These are phyloP conservation scores for Tympanoctomys barrerae DNA, from an alignment of 2,797 vertebrate genomes.

Conservation along the genomic window DNA sequence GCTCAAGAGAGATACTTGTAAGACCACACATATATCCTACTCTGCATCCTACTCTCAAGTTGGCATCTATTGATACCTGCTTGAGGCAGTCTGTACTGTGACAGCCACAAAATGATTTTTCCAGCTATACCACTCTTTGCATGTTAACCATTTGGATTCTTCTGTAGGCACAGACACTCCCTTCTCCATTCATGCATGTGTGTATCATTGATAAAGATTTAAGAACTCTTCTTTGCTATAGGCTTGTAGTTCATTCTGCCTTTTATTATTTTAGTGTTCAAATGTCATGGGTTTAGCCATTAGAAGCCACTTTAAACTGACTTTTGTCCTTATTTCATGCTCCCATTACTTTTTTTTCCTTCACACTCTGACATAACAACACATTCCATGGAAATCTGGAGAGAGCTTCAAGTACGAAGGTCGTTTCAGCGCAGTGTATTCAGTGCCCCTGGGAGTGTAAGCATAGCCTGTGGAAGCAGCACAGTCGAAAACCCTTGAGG, in stretches of 20 bases:
- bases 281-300: constrained; percentile 24
- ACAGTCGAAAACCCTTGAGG: not conserved
- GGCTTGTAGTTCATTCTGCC: constrained; percentile 23
- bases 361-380: not conserved
- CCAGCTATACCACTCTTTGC: not conserved
- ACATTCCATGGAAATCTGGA: not conserved
- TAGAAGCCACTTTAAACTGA: not conserved
- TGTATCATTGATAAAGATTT: not conserved
- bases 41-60: constrained; percentile 9
- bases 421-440: not conserved
- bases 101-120: constrained; percentile 37
- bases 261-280: constrained; percentile 39
- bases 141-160: constrained; percentile 45
- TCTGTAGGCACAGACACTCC: not conserved
- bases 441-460: not conserved
- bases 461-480: not conserved
- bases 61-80: constrained; percentile 40
- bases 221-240: not conserved
- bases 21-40: not conserved
- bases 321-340: not conserved
- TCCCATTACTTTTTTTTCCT: constrained; percentile 32
- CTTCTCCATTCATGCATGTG: not conserved
- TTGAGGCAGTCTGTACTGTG: constrained; percentile 11
- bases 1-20: constrained; percentile 8
- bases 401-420: not conserved